Evolutionary conservation across 2,888 invertebrate species (phyloP).

Genomic region (Tenthredo amoena): DNA sequence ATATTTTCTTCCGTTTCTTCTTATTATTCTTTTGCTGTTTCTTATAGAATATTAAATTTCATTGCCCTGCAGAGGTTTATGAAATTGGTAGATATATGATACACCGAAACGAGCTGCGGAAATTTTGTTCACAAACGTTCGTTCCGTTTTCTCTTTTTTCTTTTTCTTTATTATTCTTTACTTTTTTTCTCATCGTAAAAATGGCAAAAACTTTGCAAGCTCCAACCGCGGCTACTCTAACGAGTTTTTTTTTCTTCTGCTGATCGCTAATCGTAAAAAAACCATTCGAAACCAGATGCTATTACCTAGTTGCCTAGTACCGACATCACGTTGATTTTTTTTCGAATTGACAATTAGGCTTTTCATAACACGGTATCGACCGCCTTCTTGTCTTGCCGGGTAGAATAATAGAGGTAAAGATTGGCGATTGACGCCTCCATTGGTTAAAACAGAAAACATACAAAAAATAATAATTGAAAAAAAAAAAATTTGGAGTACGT

Average conservation of each 20-base stretch:
- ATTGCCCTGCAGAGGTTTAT: not conserved
- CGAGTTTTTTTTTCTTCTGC: not conserved
- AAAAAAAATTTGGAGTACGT: too few species aligned
- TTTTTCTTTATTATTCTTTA: not conserved
- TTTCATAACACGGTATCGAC: too few species aligned
- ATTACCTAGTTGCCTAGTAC: too few species aligned
- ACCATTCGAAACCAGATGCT: too few species aligned
- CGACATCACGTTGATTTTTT: too few species aligned
- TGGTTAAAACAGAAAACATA: too few species aligned
- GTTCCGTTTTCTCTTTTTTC: not conserved
- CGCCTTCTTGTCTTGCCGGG: too few species aligned
- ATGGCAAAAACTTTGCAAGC: not conserved
- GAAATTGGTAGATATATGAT: not conserved
- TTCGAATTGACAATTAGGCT: too few species aligned
- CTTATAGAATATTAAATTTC: slow-evolving; percentile 25
- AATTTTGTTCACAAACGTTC: slow-evolving; percentile 5
- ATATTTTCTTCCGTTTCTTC: not conserved
- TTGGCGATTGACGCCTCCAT: too few species aligned
- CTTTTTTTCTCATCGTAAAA: not conserved
- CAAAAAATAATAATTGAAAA: too few species aligned
- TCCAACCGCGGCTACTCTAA: not conserved
- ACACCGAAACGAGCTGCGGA: not conserved
- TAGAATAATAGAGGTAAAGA: too few species aligned
- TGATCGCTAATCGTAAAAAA: too few species aligned
- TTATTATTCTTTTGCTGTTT: not conserved